Evolutionary conservation across 2,888 invertebrate genomes (phyloP).

Genomic region (Spialia ferax): DNA sequence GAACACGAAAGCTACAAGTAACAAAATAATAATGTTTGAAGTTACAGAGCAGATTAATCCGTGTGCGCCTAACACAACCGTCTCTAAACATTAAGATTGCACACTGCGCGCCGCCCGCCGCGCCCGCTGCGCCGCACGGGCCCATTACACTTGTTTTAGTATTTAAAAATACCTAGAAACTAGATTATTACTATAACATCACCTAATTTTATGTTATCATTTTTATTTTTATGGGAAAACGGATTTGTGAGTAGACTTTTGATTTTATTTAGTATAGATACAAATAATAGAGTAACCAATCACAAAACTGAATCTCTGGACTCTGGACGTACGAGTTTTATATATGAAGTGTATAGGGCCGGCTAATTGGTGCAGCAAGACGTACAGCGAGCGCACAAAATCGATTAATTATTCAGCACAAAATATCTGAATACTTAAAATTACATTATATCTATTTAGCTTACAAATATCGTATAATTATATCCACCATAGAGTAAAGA

Average conservation of each 20-base stretch:
- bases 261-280: no score
- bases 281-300: no score
- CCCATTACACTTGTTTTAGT: not conserved
- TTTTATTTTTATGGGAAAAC: no score
- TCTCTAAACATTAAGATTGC: constrained; percentile 76
- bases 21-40: constrained; percentile 41
- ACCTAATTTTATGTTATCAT: no score
- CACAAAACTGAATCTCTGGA: not conserved
- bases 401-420: constrained; percentile 66
- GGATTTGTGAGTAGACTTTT: no score
- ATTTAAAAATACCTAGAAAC: not conserved
- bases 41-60: constrained; percentile 40
- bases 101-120: constrained; percentile 54
- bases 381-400: not conserved
- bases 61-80: constrained; percentile 72
- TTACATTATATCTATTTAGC: constrained; percentile 67
- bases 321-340: not conserved
- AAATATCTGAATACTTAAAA: constrained; percentile 78
- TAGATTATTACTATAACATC: no score
- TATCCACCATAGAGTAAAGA: constrained; percentile 76
- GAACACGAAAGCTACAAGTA: constrained; percentile 37
- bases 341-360: not conserved
- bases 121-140: constrained; percentile 15
- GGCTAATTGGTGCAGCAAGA: not conserved
- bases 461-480: constrained; percentile 84